Evolutionary conservation across 1,140 invertebrate species (phyloP), one percentile per base, ranked within the genome.

Genomic region (Theocolax elegans): DNA sequence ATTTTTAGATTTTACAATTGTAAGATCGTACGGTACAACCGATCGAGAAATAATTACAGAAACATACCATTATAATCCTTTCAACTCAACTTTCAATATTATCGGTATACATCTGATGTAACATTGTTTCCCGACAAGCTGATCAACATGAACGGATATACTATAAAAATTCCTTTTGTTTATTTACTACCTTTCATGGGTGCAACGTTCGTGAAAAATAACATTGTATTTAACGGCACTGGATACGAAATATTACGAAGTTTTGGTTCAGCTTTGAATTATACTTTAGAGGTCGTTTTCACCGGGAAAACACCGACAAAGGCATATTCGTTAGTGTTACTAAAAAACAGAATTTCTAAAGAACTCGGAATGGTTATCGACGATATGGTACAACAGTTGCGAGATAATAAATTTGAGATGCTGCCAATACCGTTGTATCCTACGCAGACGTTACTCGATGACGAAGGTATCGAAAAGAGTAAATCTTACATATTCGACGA

Each of bases 381-480:
- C 9, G 10, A 46, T 1, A 4, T 35, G 1, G 7, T 60, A 0
- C 40, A 44, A 25, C 25, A 15, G 2, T 25, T 65, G 1, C 21
- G 63, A 1, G 38, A 65, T 13, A 40, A 65, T 13, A 40, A 42
- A 25, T 40, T 42, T 7, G 49, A 53, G 2, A 42, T 54, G 48
- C 23, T 38, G 2, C 31, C 49, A 0, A 27, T 53, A 3, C 63
- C 63, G n/a, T 17, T 65, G 1, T 65, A 65, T 6, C 38, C 29
- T 1, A 54, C 63, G 3, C 12, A 4, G 0, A 29, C 6, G 4
- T 3, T 21, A 1, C 15, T 40, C 1, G 9, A 51, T 0, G 29
- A 31, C n/a, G 19, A 65, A 27, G 10, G 42, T 2, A 27, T 65
- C 3, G 63, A 65, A 10, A 53, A 65, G 19, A 53, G 48, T 7